Base-by-base conservation (phyloP, 1,140 invertebrate species). In the Bursaphelenchus mucronatus region DNA sequence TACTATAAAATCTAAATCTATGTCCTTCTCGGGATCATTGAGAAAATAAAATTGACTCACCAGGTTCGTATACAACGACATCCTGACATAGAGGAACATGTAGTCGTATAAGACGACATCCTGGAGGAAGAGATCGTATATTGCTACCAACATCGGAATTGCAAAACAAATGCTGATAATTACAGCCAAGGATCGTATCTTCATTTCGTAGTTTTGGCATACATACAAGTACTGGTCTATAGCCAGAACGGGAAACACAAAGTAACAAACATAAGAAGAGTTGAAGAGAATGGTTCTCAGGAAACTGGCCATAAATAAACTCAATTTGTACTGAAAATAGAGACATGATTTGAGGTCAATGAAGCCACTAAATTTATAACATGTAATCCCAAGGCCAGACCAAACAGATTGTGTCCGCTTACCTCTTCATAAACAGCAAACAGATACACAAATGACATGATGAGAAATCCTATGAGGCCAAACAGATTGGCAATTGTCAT, bases 401-500 rank as follows among this genome's bases (percentile, higher is more conserved):
- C 1, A 30, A 30, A 30, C 30, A 30, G 30, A 51, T 41, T 43
- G 19, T 47, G 4, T 17, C 44, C 9, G 63, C 69, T 74, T 51
- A 75, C 73, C 21, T 75, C 71, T 51, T 73, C 65, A 21, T 44
- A 30, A 41, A 64, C 73, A 11, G 76, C 56, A 40, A 61, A 67
- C 43, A 75, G 68, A 67, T 75, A 78, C 45, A 75, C 63, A 62
- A 70, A 55, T 52, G 75, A 79, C 41, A 75, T 57, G n/a, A 66
- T 52, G 10, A 78, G 50, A 51, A 79, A 75, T 5, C 73, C 73
- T 47, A 72, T 43, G 3, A 75, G 44, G 11, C 73, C 73, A 53
- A 79, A 75, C n/a, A 75, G 55, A 62, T 75, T 75, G 17, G 73
- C 73, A 11, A 74, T 52, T 11, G 73, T 79, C 73, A 75, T 75